Percentiles rank a stretch among this genome's conserved stretches.
These are phyloP conservation scores for Scolopax bukidnonensis DNA, from an alignment of 2,797 vertebrate species.

Conservation along the genomic window DNA sequence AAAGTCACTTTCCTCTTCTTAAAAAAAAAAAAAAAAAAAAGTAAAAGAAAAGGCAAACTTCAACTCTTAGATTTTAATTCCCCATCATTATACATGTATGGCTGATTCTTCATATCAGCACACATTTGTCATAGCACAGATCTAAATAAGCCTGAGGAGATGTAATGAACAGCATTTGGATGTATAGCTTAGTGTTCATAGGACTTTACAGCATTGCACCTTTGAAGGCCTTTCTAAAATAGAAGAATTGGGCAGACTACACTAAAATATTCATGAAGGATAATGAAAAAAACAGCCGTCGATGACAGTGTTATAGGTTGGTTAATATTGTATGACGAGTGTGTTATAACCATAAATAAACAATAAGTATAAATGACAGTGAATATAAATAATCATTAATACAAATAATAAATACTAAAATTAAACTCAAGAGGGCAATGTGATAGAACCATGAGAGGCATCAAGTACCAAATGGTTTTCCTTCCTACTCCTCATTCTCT, in stretches of 20 bases:
- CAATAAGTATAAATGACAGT: constrained; percentile 71
- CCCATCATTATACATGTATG: background rate
- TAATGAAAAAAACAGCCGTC: constrained; percentile 63
- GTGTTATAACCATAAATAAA: constrained; percentile 78
- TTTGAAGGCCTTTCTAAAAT: constrained; percentile 20
- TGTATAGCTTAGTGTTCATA: background rate
- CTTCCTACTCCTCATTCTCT: background rate
- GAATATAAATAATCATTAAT: constrained; percentile 74
- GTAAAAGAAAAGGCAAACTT: background rate
- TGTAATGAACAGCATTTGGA: background rate
- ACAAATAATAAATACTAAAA: constrained; percentile 69
- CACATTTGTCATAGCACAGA: background rate
- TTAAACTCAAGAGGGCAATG: background rate
- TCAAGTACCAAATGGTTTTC: constrained; percentile 19
- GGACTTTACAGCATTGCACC: constrained; percentile 31
- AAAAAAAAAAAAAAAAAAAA: background rate
- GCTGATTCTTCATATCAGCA: background rate
- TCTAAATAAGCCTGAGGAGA: background rate
- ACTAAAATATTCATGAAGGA: constrained; percentile 74
- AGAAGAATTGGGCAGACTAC: constrained; percentile 39
- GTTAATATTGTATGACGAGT: constrained; percentile 76
- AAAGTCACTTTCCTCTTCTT: background rate
- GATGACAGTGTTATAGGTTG: constrained; percentile 33
- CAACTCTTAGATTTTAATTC: background rate
- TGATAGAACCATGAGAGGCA: constrained; percentile 28